Evolutionary conservation across 2,888 invertebrate genomes (phyloP).

Genomic region (Epiblema foenella): DNA sequence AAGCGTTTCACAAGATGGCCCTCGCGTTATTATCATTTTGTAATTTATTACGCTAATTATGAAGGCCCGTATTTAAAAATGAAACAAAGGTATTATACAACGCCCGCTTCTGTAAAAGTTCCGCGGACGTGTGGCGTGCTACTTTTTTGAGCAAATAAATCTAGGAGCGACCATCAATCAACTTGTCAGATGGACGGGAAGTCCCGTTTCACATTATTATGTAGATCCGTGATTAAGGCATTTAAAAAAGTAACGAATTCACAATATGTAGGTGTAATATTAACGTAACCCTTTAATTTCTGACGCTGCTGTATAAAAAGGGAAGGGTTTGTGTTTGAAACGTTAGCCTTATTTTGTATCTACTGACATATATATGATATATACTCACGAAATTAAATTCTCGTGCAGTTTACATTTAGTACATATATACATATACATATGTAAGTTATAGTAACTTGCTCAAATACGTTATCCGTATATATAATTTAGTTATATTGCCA

Average conservation of each 20-base stretch:
- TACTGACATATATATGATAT: not conserved
- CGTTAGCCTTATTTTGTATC: constrained; percentile 12
- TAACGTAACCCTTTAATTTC: constrained; percentile 68
- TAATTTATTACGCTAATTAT: constrained; percentile 85
- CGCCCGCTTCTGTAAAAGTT: constrained; percentile 75
- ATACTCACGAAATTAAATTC: constrained; percentile 20
- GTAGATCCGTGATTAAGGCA: constrained; percentile 81
- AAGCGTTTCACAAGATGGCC: constrained; percentile 81
- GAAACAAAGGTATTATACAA: constrained; percentile 80
- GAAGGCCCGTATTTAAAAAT: constrained; percentile 81
- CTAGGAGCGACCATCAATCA: constrained; percentile 83
- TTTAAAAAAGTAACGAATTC: constrained; percentile 77
- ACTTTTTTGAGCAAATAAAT: constrained; percentile 79
- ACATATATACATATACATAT: constrained; percentile 49
- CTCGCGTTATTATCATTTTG: constrained; percentile 83
- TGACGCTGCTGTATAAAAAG: constrained; percentile 33
- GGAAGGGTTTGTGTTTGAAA: constrained; percentile 30
- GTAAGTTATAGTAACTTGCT: constrained; percentile 58
- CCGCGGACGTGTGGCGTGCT: constrained; percentile 77
- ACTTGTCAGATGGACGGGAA: constrained; percentile 81
- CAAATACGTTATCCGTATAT: constrained; percentile 58
- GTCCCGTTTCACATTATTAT: constrained; percentile 78
- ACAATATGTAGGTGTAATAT: constrained; percentile 68
- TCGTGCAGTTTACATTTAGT: constrained; percentile 37
- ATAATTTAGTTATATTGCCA: constrained; percentile 72